Conservation (phyloP, 1,140 invertebrate species). For the Nasonia giraulti region DNA sequence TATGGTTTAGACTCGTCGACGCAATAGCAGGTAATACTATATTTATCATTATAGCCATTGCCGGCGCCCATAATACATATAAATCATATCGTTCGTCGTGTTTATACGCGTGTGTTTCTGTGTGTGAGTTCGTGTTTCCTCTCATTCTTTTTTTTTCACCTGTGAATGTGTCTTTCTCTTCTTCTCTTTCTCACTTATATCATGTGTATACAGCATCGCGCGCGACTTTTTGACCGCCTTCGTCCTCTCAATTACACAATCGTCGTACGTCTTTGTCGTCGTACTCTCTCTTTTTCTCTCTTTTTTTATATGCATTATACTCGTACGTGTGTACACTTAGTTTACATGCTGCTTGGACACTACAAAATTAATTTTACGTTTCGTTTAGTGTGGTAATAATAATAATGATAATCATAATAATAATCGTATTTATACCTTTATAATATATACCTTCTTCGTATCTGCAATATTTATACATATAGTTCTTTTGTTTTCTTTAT, state of each 20-base stretch:
- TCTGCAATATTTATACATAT: slow-evolving; percentile 66
- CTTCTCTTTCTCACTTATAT: background rate
- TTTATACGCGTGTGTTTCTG: slow-evolving; percentile 24
- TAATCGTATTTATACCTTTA: slow-evolving; percentile 66
- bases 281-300: slow-evolving; percentile 47
- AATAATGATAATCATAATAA: slow-evolving; percentile 64
- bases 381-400: slow-evolving; percentile 63
- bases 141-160: background rate
- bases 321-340: slow-evolving; percentile 70
- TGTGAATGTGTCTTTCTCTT: slow-evolving; percentile 3
- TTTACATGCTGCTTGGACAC: slow-evolving; percentile 73
- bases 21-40: slow-evolving; percentile 74
- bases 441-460: slow-evolving; percentile 57
- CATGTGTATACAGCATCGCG: slow-evolving; percentile 19
- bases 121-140: slow-evolving; percentile 16
- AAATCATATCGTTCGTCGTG: slow-evolving; percentile 62
- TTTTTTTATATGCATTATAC: slow-evolving; percentile 50
- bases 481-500: slow-evolving; percentile 70
- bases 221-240: slow-evolving; percentile 45
- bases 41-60: slow-evolving; percentile 68
- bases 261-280: slow-evolving; percentile 47
- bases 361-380: slow-evolving; percentile 72
- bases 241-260: slow-evolving; percentile 41
- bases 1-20: slow-evolving; percentile 74
- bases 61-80: slow-evolving; percentile 65